Evolutionary conservation across 2,888 invertebrate genomes (phyloP), one percentile per base, ranked within the genome.

Genomic region (Steromphala cineraria): DNA sequence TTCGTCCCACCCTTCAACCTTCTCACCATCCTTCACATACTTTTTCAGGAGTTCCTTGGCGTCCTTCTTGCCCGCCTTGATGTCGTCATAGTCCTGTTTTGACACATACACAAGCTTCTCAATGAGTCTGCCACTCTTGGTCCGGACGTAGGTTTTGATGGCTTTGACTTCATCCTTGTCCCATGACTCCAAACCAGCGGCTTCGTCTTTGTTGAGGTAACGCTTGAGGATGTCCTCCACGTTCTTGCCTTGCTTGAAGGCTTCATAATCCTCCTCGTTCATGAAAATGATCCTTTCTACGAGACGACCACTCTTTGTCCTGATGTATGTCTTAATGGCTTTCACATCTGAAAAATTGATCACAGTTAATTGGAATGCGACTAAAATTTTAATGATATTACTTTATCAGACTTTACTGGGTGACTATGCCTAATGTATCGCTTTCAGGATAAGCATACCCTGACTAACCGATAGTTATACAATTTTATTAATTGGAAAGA

Each of bases 131-230:
- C 93, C 93, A 80, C 92, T 92, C 84, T 92, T 93, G 36, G 93
- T 93, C 80, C 93, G 81, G 15, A 93, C 89, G 53, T 87, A 90
- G 21, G 92, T 93, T 78, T 91, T 93, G 75, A 93, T 89, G 62
- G 92, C 93, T 71, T 90, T 91, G 75, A 92, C 91, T 84, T 93
- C 93, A 8, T 92, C 92, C 80, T 92, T 92, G 79, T 93, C 93
- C 91, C 91, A 93, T 0, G 90, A 90, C 77, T 92, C 90, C 55
- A 93, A 85, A 17, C 90, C 87, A 15, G 84, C 87, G 0, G 90
- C 92, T 75, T 92, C 92, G 0, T 91, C 91, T 76, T 90, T 90
- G 2, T 90, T 87, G n/a, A 93, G 86, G 85, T 93, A 92, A 84
- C 92, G 91, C 76, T 86, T 86, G 1, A 90, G 81, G 71, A 90